phyloP scores from a whole-genome alignment of 2,888 invertebrate genomes.

The Nephrotoma guestfalica region DNA sequence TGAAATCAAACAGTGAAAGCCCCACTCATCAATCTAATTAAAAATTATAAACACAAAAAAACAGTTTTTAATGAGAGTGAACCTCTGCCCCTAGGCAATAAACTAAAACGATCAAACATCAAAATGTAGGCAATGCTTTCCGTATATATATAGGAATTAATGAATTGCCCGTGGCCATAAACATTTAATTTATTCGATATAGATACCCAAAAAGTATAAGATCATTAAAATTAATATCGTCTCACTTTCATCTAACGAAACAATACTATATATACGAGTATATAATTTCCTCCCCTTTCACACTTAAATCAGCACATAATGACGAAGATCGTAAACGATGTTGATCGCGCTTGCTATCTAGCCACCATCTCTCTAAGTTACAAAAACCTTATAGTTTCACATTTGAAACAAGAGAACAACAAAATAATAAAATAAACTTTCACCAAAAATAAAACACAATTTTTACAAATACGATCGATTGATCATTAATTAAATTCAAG shows the following conservation, averaged over 20 bases:
- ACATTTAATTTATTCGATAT: neutral
- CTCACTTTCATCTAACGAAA: neutral
- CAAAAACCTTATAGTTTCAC: neutral
- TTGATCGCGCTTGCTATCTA: neutral
- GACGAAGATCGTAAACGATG: neutral
- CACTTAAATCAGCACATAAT: neutral
- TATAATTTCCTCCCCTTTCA: neutral
- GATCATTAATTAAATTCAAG: neutral
- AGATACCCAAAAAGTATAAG: neutral
- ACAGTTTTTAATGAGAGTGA: neutral
- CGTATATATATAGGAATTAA: neutral
- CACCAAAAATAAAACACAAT: neutral
- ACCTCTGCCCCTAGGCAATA: neutral
- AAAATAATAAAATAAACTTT: neutral
- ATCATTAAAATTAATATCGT: neutral
- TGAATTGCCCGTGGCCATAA: neutral
- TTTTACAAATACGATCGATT: neutral
- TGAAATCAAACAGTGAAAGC: neutral
- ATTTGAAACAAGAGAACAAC: neutral
- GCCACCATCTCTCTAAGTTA: neutral
- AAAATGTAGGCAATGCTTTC: neutral
- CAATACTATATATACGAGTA: neutral
- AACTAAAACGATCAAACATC: neutral
- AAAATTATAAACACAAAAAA: neutral
- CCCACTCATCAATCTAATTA: neutral